These are phyloP conservation scores for Tiphia femorata DNA, from an alignment of 2,888 invertebrate genomes.

Conservation along the genomic window DNA sequence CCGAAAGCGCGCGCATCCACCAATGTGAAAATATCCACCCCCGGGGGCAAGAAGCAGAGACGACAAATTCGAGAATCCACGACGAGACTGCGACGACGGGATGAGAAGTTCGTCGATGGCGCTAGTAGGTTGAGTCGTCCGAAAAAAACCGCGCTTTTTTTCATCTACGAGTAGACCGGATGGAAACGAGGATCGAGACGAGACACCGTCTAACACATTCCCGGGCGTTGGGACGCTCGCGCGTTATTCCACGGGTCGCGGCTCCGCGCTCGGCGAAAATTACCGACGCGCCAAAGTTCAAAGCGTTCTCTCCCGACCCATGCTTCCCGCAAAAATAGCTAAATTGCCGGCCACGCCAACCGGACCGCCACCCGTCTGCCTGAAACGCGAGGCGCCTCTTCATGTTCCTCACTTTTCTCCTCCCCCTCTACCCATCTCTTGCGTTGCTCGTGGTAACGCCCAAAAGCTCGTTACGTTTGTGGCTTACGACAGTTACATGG, in stretches of 20 bases:
- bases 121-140: too few species aligned
- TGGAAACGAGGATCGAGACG: too few species aligned
- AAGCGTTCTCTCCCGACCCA: constrained; percentile 38
- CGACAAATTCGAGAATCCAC: neutral
- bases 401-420: neutral
- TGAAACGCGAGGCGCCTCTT: constrained; percentile 10
- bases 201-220: constrained; percentile 41
- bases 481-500: too few species aligned
- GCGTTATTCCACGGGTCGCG: constrained; percentile 34
- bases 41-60: neutral
- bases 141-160: too few species aligned
- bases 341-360: constrained; percentile 36
- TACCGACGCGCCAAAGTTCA: constrained; percentile 52
- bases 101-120: too few species aligned
- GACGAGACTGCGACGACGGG: neutral
- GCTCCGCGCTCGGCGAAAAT: constrained; percentile 41
- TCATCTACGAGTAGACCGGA: too few species aligned
- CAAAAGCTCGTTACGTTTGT: too few species aligned
- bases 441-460: neutral
- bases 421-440: constrained; percentile 1
- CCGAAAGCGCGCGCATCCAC: too few species aligned
- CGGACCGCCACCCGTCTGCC: constrained; percentile 7
- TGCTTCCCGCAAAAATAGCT: constrained; percentile 40
- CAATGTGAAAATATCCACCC: constrained; percentile 13
- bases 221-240: constrained; percentile 28